Percentiles rank a stretch among this genome's conserved stretches.
Evolutionary conservation across 2,888 invertebrate species (phyloP).

Genomic region (Onthophagus sagittarius): DNA sequence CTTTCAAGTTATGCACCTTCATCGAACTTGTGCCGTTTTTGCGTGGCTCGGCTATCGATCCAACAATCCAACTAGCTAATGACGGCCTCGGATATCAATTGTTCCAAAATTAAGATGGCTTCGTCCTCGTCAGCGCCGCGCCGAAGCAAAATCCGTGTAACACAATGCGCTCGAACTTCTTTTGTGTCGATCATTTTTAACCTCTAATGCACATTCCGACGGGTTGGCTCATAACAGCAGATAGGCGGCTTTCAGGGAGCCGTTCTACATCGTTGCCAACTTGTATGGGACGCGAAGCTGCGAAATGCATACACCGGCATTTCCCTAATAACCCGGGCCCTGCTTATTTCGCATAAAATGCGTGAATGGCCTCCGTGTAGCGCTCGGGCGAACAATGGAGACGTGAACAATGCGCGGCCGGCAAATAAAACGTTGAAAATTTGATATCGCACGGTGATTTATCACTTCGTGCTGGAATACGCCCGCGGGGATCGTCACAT

Average conservation of each 20-base stretch:
- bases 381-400: slow-evolving; percentile 33
- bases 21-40: background rate
- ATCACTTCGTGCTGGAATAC: slow-evolving; percentile 16
- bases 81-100: background rate
- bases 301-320: slow-evolving; percentile 23
- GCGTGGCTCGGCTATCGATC: background rate
- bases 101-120: slow-evolving; percentile 2
- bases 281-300: background rate
- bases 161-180: slow-evolving; percentile 38
- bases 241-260: slow-evolving; percentile 32
- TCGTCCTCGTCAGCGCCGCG: background rate
- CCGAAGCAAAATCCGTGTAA: slow-evolving; percentile 21
- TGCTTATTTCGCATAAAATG: slow-evolving; percentile 40
- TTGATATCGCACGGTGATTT: slow-evolving; percentile 30
- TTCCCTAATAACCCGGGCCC: slow-evolving; percentile 37
- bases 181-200: slow-evolving; percentile 40
- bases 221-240: slow-evolving; percentile 31
- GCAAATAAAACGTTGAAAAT: slow-evolving; percentile 38
- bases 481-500: background rate
- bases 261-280: background rate
- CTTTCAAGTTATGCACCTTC: background rate
- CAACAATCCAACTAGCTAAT: background rate
- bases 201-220: slow-evolving; percentile 37
- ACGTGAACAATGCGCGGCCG: slow-evolving; percentile 37
- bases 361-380: slow-evolving; percentile 36